Conservation (phyloP, 2,113 vertebrate species). For the Anas platyrhynchos region DNA sequence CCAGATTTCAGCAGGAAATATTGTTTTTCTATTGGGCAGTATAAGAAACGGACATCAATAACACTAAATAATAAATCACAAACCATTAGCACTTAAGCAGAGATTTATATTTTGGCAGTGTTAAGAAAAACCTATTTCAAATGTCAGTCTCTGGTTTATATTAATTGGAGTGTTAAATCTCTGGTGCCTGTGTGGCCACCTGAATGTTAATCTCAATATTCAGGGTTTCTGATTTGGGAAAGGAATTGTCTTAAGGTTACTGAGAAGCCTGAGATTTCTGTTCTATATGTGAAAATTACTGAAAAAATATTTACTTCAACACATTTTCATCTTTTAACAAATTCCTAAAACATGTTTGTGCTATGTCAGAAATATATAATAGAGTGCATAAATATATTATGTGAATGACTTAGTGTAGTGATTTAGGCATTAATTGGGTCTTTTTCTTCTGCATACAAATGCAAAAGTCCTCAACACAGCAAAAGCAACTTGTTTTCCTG, state of each 20-base stretch:
- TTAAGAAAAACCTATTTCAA: neutral
- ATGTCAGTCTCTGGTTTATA: neutral
- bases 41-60: too few relatives aligned
- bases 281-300: neutral
- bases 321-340: neutral
- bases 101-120: neutral
- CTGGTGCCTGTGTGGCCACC: neutral
- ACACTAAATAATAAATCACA: neutral
- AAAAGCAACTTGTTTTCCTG: neutral
- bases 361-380: neutral
- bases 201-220: neutral
- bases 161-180: neutral
- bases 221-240: neutral
- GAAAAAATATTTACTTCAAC: neutral
- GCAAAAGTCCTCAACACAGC: neutral
- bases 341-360: neutral
- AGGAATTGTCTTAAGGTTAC: neutral
- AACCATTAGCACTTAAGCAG: neutral
- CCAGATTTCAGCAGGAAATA: neutral
- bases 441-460: neutral
- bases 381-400: neutral
- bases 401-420: neutral
- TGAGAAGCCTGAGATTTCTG: neutral
- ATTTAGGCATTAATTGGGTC: neutral
- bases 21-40: accelerated